Base-by-base conservation (phyloP, 1,140 invertebrate species). In the Heliconius congener region DNA sequence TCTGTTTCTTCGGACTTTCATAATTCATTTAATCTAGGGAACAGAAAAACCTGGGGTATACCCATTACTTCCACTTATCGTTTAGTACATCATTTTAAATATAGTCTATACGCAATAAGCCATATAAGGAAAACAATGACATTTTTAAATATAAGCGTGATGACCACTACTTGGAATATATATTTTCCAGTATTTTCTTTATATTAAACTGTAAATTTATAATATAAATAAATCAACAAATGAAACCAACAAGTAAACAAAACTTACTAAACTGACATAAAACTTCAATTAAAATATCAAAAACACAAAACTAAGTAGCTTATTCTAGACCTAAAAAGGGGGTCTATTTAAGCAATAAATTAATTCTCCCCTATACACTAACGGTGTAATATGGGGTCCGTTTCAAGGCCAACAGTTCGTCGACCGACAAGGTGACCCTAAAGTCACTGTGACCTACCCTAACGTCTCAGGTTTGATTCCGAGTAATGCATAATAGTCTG, bases 391-490 rank as follows among this genome's bases (percentile, higher is more conserved):
- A 78, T 73, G 77, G 55, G 70, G 70, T 55, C 55, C 57, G 60
- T 73, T 66, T 75, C 82, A 88, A 89, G 85, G 86, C 79, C 83
- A 84, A 81, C 80, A 79, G 88, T 85, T 91, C 89, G 88, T 82
- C 82, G 87, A 82, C 82, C 88, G 72, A n/a, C 84, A 91, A 92
- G 90, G 90, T 92, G 90, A 91, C 87, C 84, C 73, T 34, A 85
- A 86, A 83, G 89, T 88, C 88, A 88, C 83, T 84, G 83, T 87
- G 89, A 90, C 89, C 89, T 91, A 90, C 85, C 90, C 87, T 85
- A 90, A 90, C 80, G 87, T 86, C 85, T 84, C 83, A 77, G 81
- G 83, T 88, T 88, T 81, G 81, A 80, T 90, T 90, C 88, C 88
- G 87, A 90, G 90, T 89, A 91, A 80, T 75, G 81, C 75, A 85